Percentiles rank a stretch among this genome's conserved stretches.
Conservation (phyloP, 2,113 vertebrate genomes). For the Pionites leucogaster region DNA sequence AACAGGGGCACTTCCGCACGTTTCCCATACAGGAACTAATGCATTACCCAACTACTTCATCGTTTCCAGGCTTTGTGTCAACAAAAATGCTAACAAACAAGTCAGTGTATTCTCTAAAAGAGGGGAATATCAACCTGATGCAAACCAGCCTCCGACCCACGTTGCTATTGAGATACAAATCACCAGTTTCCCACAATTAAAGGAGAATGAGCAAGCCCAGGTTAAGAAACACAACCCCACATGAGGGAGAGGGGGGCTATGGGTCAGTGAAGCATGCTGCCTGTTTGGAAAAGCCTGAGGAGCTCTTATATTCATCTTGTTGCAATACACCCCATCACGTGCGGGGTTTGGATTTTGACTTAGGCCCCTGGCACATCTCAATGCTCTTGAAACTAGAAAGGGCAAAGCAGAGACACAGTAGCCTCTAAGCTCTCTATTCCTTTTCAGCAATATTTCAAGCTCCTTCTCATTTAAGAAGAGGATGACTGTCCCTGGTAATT, state of each 20-base stretch:
- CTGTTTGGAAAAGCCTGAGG: neutral
- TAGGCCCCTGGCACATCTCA: neutral
- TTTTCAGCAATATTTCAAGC: neutral
- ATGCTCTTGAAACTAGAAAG: neutral
- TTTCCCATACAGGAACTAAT: conserved; percentile 6
- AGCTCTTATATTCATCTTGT: neutral
- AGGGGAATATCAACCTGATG: neutral
- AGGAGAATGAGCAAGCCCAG: neutral
- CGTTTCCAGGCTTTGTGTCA: neutral
- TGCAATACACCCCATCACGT: neutral
- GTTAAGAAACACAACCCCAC: neutral
- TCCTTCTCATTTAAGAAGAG: neutral
- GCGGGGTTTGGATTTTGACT: neutral
- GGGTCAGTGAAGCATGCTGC: neutral
- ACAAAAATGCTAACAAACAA: neutral
- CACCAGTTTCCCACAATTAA: neutral
- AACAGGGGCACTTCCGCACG: neutral
- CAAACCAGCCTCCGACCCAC: neutral
- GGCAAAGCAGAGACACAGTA: neutral
- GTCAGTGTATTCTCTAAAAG: neutral
- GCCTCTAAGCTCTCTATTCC: neutral
- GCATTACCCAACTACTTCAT: conserved; percentile 12
- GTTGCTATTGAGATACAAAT: neutral
- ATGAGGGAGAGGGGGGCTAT: neutral
- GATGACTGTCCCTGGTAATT: neutral